These are phyloP conservation scores for Amazona finschi DNA, from an alignment of 2,797 vertebrate species.

Conservation along the genomic window DNA sequence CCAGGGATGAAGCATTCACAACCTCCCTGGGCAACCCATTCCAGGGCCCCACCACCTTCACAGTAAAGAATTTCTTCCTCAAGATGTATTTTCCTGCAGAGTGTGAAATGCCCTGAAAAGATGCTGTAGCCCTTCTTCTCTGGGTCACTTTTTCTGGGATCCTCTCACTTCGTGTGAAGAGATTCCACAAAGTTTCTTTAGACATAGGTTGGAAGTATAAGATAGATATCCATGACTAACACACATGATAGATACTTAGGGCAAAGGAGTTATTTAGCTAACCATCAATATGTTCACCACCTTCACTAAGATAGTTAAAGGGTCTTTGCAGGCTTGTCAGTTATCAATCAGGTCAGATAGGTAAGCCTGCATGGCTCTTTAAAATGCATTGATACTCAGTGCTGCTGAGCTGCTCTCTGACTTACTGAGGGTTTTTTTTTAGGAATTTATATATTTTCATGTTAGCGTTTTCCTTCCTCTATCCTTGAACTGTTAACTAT, in stretches of 20 bases:
- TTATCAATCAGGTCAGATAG: neutral
- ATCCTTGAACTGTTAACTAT: neutral
- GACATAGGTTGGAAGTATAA: neutral
- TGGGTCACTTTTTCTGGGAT: neutral
- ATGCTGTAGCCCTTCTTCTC: neutral
- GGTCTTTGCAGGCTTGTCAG: neutral
- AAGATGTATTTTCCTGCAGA: neutral
- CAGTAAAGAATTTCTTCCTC: too few species aligned
- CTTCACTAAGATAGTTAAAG: neutral
- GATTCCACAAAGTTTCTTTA: neutral
- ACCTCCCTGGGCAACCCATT: too few species aligned
- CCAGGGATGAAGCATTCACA: too few species aligned
- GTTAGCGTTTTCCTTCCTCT: neutral
- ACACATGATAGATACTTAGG: neutral
- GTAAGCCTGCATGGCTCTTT: rapidly evolving
- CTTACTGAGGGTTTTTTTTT: rapidly evolving
- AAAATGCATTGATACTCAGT: neutral
- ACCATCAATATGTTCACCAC: neutral
- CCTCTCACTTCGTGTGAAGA: neutral
- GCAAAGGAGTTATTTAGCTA: neutral
- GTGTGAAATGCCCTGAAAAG: neutral
- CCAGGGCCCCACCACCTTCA: too few species aligned
- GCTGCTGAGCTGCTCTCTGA: neutral
- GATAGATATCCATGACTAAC: neutral
- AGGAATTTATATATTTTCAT: neutral